Conservation (phyloP, 1,140 invertebrate species). For the Leucophenga varia region DNA sequence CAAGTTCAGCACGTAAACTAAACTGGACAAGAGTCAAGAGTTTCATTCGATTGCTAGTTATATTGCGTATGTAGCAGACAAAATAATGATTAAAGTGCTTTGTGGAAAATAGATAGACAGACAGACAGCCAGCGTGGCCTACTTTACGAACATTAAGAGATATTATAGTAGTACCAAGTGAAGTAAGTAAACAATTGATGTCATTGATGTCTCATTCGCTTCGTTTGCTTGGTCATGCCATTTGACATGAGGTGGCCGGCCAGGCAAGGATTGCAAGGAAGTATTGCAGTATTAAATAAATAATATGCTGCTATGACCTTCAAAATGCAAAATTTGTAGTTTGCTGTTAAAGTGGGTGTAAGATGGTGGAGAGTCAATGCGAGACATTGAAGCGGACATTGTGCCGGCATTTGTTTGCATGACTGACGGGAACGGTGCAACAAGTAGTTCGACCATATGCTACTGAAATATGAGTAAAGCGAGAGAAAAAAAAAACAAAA, state of each 20-base stretch:
- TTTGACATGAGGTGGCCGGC: neutral
- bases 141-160: conserved; percentile 11
- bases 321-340: neutral
- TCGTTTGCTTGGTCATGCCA: conserved; percentile 4
- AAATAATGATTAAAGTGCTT: too few species aligned
- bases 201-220: conserved; percentile 25
- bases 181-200: conserved; percentile 34
- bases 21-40: conserved; percentile 5
- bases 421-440: too few species aligned
- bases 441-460: too few species aligned
- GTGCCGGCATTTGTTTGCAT: too few species aligned
- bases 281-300: too few species aligned
- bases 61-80: too few species aligned
- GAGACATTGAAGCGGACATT: conserved; percentile 7
- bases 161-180: neutral
- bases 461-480: too few species aligned
- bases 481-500: too few species aligned
- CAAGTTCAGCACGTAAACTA: conserved; percentile 23
- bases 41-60: too few species aligned
- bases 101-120: conserved; percentile 6
- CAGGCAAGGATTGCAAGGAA: too few species aligned
- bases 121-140: conserved; percentile 18
- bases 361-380: conserved; percentile 2
- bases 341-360: neutral
- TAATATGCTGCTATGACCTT: neutral